Evolutionary conservation across 2,797 vertebrate genomes (phyloP).

Genomic region (Karalla daura): DNA sequence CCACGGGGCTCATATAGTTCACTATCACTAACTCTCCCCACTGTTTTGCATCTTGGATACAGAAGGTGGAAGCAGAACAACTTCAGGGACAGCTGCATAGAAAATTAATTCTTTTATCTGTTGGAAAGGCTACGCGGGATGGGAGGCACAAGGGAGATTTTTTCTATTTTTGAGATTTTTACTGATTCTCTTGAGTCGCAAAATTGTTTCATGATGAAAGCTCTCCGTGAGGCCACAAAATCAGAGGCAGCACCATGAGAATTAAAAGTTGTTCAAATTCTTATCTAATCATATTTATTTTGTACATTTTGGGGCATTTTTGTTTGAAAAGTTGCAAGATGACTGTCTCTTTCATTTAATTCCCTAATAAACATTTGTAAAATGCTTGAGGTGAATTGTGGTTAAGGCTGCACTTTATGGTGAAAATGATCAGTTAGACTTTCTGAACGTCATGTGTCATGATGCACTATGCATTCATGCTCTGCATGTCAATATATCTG

Average conservation of each 20-base stretch:
- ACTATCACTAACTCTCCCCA: not conserved
- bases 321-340: not conserved
- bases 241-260: not conserved
- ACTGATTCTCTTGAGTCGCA: conserved; percentile 3
- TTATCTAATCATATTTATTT: not conserved
- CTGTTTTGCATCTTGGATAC: conserved; percentile 14
- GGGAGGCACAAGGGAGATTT: not conserved
- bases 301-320: not conserved
- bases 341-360: not conserved
- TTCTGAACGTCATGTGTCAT: not conserved
- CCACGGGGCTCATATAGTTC: not conserved
- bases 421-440: not conserved
- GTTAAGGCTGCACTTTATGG: no score
- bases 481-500: no score
- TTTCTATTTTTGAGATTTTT: not conserved
- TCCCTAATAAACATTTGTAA: not conserved
- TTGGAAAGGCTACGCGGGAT: conserved; percentile 3
- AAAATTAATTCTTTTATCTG: conserved; percentile 4
- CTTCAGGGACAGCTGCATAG: conserved; percentile 13
- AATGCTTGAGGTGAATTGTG: not conserved
- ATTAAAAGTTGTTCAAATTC: conserved; percentile 3
- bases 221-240: not conserved
- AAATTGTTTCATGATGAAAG: not conserved
- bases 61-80: conserved; percentile 20
- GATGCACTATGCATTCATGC: no score